Conservation (phyloP, 2,113 vertebrate species). For the Catharus fuscescens region DNA sequence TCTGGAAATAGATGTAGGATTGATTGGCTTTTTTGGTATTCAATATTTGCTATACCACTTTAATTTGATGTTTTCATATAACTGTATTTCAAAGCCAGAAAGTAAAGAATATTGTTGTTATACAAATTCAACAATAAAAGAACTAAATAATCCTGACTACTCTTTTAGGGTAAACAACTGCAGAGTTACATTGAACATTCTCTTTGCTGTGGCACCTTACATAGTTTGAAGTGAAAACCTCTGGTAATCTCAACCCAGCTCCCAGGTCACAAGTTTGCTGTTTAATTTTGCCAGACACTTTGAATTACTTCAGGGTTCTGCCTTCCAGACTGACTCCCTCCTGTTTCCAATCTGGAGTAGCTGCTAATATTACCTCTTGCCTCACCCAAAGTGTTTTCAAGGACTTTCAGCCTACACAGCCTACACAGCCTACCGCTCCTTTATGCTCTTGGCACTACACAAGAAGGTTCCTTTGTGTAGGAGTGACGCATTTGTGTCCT, state of each 20-base stretch:
- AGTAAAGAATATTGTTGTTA: neutral
- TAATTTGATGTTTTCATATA: neutral
- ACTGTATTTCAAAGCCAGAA: neutral
- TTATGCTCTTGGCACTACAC: neutral
- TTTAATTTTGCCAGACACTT: neutral
- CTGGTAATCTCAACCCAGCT: neutral
- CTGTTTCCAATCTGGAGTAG: neutral
- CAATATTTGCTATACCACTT: neutral
- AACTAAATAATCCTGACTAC: neutral
- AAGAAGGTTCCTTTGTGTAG: neutral
- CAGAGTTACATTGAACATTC: neutral
- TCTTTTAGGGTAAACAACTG: neutral
- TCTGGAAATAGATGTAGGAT: neutral
- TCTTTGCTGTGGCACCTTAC: rapidly evolving
- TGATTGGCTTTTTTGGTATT: neutral
- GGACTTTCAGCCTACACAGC: neutral
- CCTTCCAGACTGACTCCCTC: neutral
- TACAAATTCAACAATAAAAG: neutral
- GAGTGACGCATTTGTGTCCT: neutral
- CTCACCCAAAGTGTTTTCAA: neutral
- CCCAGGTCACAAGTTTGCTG: neutral
- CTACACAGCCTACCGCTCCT: neutral
- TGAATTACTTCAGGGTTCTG: neutral
- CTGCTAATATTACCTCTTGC: neutral
- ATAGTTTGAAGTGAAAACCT: neutral